Evolutionary conservation across 2,888 invertebrate species (phyloP).

Genomic region (Callosobruchus maculatus): DNA sequence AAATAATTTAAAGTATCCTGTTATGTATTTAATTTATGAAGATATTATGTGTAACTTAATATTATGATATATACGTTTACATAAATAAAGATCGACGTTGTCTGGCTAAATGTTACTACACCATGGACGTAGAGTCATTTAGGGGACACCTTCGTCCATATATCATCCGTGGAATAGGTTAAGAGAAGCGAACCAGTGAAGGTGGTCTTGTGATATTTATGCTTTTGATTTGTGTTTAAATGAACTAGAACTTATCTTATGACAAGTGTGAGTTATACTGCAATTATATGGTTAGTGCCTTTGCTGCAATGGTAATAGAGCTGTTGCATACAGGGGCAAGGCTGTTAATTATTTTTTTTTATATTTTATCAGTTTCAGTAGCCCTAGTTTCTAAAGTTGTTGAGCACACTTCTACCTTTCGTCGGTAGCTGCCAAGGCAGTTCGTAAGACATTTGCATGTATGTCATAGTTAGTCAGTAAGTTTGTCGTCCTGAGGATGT

Average conservation of each 20-base stretch:
- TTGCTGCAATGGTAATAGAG: too few relatives aligned
- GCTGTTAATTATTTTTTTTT: too few relatives aligned
- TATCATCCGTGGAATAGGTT: neutral
- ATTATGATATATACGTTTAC: neutral
- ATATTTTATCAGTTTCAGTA: too few relatives aligned
- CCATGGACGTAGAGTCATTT: neutral
- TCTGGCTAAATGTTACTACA: neutral
- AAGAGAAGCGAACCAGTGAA: neutral
- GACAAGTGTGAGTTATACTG: neutral
- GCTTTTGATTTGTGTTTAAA: neutral
- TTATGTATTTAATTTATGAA: neutral
- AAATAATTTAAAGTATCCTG: neutral
- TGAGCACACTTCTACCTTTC: too few relatives aligned
- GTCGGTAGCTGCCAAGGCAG: too few relatives aligned
- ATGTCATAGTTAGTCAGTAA: too few relatives aligned
- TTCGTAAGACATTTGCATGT: too few relatives aligned
- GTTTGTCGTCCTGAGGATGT: too few relatives aligned
- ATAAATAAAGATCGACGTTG: neutral
- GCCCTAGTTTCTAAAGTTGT: too few relatives aligned
- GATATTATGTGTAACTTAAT: neutral
- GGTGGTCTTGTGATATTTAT: neutral
- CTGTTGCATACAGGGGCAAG: too few relatives aligned
- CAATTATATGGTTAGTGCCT: too few relatives aligned
- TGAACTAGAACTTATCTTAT: neutral
- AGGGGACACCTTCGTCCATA: neutral